A percentile compares a stretch with the other conserved stretches of the same genome.
Conservation (phyloP, 2,888 invertebrate genomes). For the Trichopoda pennipes region DNA sequence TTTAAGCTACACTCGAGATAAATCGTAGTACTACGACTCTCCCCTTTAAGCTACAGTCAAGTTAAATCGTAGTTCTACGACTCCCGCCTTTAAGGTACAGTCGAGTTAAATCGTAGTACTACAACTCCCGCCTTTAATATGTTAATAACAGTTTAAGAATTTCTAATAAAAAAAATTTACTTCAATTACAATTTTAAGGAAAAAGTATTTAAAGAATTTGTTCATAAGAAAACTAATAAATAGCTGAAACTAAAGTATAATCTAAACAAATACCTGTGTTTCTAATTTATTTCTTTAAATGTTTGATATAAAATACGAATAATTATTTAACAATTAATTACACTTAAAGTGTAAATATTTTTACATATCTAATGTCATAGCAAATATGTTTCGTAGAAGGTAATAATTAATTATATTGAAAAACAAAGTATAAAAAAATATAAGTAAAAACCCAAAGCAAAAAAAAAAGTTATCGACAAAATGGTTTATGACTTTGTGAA, state of each 20-base stretch:
- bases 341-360: conserved; percentile 54
- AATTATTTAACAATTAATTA: conserved; percentile 52
- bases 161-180: too few relatives aligned
- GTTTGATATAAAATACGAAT: conserved; percentile 7
- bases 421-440: too few relatives aligned
- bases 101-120: too few relatives aligned
- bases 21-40: too few relatives aligned
- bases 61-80: too few relatives aligned
- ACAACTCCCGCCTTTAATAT: too few relatives aligned
- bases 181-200: too few relatives aligned
- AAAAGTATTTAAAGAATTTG: too few relatives aligned
- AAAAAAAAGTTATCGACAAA: conserved; percentile 27
- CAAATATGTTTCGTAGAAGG: conserved; percentile 49
- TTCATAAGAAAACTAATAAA: not conserved
- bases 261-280: not conserved
- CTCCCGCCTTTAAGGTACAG: too few relatives aligned
- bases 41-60: too few relatives aligned
- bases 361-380: conserved; percentile 46
- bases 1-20: too few relatives aligned
- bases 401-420: conserved; percentile 43
- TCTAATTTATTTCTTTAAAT: conserved; percentile 3
- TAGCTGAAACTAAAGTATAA: not conserved
- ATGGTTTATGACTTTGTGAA: conserved; percentile 42
- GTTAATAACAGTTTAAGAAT: too few relatives aligned
- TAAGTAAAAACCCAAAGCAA: not conserved